phyloP scores from a whole-genome alignment of 2,113 vertebrate species.

The Microtus pennsylvanicus region DNA sequence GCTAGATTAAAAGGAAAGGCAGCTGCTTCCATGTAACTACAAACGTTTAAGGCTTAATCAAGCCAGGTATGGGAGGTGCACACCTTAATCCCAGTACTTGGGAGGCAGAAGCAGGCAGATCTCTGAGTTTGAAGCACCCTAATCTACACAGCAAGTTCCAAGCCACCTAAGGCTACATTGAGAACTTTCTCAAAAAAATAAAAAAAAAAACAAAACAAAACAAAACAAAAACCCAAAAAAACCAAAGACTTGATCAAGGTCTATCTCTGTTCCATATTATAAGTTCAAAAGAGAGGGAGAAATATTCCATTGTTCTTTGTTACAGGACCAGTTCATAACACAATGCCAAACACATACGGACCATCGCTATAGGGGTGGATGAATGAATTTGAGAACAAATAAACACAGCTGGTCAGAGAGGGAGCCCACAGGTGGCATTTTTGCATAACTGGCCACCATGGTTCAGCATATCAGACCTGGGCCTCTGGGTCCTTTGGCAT shows the following conservation, averaged over 20 bases:
- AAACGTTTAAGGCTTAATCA: neutral
- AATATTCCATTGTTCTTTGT: neutral
- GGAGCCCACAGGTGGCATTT: slow-evolving; percentile 67
- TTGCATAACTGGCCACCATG: slow-evolving; percentile 37
- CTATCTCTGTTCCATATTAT: neutral
- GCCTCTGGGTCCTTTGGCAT: slow-evolving; percentile 65
- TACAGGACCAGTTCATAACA: neutral
- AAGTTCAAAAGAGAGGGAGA: neutral
- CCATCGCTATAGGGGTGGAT: neutral
- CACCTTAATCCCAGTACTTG: neutral
- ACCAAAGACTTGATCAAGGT: neutral
- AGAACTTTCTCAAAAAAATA: neutral
- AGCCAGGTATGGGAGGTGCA: neutral
- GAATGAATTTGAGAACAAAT: neutral
- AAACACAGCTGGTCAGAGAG: slow-evolving; percentile 50
- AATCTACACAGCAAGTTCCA: neutral
- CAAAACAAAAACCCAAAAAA: too few species aligned
- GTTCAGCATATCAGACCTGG: slow-evolving; percentile 48
- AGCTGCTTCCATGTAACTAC: neutral
- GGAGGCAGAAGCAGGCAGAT: neutral
- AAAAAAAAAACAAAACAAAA: neutral
- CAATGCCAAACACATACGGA: neutral
- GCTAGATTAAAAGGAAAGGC: neutral
- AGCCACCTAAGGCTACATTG: neutral
- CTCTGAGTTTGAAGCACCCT: neutral